Evolutionary conservation across 2,888 invertebrate genomes (phyloP).

Genomic region (Leptothorax acervorum): DNA sequence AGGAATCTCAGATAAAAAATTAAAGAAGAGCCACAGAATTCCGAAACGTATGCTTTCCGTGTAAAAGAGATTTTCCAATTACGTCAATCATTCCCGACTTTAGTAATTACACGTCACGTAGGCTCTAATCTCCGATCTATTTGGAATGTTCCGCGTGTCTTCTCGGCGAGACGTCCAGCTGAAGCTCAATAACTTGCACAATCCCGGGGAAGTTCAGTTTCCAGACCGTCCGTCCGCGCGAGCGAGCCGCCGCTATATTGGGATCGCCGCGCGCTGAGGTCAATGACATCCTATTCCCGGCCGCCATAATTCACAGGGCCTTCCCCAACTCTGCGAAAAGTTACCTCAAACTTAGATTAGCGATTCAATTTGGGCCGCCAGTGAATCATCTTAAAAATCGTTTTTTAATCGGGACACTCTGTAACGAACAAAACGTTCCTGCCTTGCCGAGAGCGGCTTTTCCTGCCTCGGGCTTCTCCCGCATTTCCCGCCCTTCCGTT

Average conservation of each 20-base stretch:
- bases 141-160: slow-evolving; percentile 23
- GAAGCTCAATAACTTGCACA: slow-evolving; percentile 55
- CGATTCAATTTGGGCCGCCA: slow-evolving; percentile 79
- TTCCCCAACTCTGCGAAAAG: slow-evolving; percentile 65
- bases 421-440: slow-evolving; percentile 59
- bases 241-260: slow-evolving; percentile 40
- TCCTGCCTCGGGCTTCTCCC: slow-evolving; percentile 34
- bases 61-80: neutral
- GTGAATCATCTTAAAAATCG: slow-evolving; percentile 79
- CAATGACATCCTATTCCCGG: slow-evolving; percentile 79
- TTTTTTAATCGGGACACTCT: slow-evolving; percentile 77
- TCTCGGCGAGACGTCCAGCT: slow-evolving; percentile 3
- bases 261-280: slow-evolving; percentile 59
- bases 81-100: neutral
- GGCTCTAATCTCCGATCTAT: slow-evolving; percentile 7
- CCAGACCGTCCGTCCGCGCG: slow-evolving; percentile 63
- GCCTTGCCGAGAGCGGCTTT: slow-evolving; percentile 24
- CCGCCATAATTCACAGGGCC: slow-evolving; percentile 74
- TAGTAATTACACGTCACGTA: neutral
- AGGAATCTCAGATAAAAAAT: neutral
- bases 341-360: slow-evolving; percentile 81
- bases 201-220: slow-evolving; percentile 71
- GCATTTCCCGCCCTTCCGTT: slow-evolving; percentile 29
- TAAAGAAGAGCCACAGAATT: neutral
- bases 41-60: neutral